Evolutionary conservation across 92 coral and sea anemone genomes (phyloP).

Genomic region (Porites rus): DNA sequence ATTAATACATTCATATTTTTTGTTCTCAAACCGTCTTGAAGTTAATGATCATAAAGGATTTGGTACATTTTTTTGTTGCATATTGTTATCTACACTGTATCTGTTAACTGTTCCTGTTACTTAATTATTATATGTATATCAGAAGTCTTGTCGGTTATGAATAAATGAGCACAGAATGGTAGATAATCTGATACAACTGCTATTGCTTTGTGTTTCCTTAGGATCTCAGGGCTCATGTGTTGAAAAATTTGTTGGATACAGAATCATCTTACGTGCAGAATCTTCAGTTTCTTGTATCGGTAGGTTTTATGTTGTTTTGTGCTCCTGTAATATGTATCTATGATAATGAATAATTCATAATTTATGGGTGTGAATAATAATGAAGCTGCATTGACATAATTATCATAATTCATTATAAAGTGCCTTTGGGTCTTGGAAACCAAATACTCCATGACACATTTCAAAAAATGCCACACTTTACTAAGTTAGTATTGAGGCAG

Average conservation of each 20-base stretch:
- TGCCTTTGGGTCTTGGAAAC: no score
- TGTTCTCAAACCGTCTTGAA: background rate
- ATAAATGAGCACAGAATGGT: background rate
- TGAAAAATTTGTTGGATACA: conserved; percentile 95
- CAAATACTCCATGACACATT: no score
- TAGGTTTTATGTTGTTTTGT: conserved; percentile 46
- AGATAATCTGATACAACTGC: background rate
- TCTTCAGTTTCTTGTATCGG: conserved; percentile 93
- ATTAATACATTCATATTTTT: no score
- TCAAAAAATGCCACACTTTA: no score
- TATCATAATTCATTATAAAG: no score
- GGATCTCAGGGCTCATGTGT: conserved; percentile 95
- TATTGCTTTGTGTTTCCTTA: conserved; percentile 12
- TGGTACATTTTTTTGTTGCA: background rate
- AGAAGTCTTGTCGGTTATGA: background rate
- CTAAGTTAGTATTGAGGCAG: no score
- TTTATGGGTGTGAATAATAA: background rate
- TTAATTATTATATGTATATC: no score
- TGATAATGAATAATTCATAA: no score
- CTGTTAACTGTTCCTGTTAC: background rate
- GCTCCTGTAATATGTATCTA: no score
- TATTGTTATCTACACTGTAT: no score
- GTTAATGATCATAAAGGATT: background rate
- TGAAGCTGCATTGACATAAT: no score
- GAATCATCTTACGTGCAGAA: conserved; percentile 95